A percentile compares a stretch with the other conserved stretches of the same genome.
Conservation (phyloP, 2,888 invertebrate genomes). For the Drosophila bunnanda region DNA sequence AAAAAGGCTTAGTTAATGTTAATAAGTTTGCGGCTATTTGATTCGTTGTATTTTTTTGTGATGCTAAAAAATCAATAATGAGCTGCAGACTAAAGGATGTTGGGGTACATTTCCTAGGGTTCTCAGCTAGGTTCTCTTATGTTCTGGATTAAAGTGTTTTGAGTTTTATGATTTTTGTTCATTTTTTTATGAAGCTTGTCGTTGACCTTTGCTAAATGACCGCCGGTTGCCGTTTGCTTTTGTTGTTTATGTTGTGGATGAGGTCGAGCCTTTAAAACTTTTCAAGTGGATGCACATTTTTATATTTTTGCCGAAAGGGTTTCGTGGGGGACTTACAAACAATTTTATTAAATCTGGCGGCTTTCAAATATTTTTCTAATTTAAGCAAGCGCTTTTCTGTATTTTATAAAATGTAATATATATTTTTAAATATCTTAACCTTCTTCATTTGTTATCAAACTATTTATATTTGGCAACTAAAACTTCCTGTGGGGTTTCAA, state of each 20-base stretch:
- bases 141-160: slow-evolving; percentile 21
- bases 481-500: neutral
- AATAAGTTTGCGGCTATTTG: slow-evolving; percentile 20
- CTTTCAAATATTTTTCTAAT: neutral
- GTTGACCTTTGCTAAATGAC: slow-evolving; percentile 69
- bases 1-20: slow-evolving; percentile 29
- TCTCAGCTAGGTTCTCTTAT: neutral
- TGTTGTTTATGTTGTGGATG: slow-evolving; percentile 8
- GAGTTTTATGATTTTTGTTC: slow-evolving; percentile 1
- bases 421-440: too few species aligned
- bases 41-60: neutral
- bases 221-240: slow-evolving; percentile 26
- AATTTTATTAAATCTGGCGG: neutral
- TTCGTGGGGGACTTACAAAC: neutral
- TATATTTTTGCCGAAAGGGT: slow-evolving; percentile 1
- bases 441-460: neutral
- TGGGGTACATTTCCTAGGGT: neutral
- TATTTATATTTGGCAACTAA: neutral
- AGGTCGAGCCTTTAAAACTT: slow-evolving; percentile 10
- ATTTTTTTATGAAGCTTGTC: slow-evolving; percentile 18
- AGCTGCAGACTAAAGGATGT: slow-evolving; percentile 30
- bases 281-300: slow-evolving; percentile 11
- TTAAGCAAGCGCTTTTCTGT: neutral
- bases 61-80: slow-evolving; percentile 55
- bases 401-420: neutral